phyloP scores from a whole-genome alignment of 1,140 invertebrate genomes.

The Pseudomyrmex gracilis region DNA sequence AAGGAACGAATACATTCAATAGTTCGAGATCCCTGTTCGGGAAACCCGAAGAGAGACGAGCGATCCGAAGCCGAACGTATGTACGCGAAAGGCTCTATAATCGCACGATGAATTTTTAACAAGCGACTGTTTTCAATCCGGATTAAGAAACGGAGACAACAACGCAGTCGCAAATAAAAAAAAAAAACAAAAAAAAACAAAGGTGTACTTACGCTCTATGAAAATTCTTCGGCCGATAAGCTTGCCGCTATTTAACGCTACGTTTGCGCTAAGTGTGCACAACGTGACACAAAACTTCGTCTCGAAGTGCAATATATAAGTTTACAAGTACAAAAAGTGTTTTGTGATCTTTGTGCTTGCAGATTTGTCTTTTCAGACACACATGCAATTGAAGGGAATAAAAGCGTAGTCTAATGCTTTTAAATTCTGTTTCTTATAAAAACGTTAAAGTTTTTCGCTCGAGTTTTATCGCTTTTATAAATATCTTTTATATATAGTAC shows the following conservation, averaged over 20 bases:
- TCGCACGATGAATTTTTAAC: not conserved
- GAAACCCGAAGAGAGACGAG: slow-evolving; percentile 36
- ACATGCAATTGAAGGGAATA: not conserved
- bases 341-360: not conserved
- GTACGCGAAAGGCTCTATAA: not conserved
- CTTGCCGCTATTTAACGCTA: not conserved
- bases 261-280: not conserved
- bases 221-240: not conserved
- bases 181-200: slow-evolving; percentile 1
- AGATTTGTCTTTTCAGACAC: not conserved
- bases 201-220: not conserved
- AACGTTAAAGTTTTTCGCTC: not conserved
- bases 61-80: not conserved
- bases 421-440: not conserved
- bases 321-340: slow-evolving; percentile 2
- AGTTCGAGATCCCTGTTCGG: not conserved
- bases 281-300: not conserved
- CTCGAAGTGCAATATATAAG: not conserved
- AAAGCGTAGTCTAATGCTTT: not conserved
- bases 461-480: not conserved
- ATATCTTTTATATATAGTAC: not conserved
- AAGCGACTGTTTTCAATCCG: slow-evolving; percentile 3
- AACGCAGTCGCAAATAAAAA: not conserved
- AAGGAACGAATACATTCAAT: slow-evolving; percentile 44
- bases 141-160: slow-evolving; percentile 18